These are phyloP conservation scores for Chesias legatella DNA, from an alignment of 2,888 invertebrate genomes.

Conservation along the genomic window DNA sequence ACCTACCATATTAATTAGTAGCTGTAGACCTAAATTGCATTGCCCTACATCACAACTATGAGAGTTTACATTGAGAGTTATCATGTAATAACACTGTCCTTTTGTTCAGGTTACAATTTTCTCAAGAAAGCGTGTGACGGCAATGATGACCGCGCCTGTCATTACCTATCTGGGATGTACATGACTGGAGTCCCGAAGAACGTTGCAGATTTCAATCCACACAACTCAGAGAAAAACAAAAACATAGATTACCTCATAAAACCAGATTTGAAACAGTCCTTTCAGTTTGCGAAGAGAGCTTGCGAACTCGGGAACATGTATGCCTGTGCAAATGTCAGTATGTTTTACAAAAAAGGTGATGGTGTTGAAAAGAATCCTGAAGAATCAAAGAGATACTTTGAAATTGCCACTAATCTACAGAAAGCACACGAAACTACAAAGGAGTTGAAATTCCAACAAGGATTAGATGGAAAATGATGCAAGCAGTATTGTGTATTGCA, in stretches of 20 bases:
- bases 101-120: conserved; percentile 77
- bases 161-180: conserved; percentile 89
- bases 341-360: conserved; percentile 92
- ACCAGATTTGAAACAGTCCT: conserved; percentile 88
- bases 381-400: conserved; percentile 86
- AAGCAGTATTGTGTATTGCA: conserved; percentile 5
- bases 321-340: conserved; percentile 94
- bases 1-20: too few relatives aligned
- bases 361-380: conserved; percentile 87
- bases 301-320: conserved; percentile 92
- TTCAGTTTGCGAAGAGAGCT: conserved; percentile 86
- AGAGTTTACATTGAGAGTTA: too few relatives aligned
- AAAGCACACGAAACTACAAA: conserved; percentile 81
- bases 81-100: background rate
- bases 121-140: conserved; percentile 81
- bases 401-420: conserved; percentile 85
- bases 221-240: conserved; percentile 58
- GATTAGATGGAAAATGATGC: conserved; percentile 39
- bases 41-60: too few relatives aligned
- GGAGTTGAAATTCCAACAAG: conserved; percentile 80
- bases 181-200: conserved; percentile 85
- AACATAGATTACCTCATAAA: conserved; percentile 77
- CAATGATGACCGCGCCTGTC: conserved; percentile 86
- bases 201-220: conserved; percentile 64
- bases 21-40: too few relatives aligned